A percentile compares a stretch with the other conserved stretches of the same genome.
These are phyloP conservation scores for Grallaria varia DNA, from an alignment of 2,113 vertebrate species.

Conservation along the genomic window DNA sequence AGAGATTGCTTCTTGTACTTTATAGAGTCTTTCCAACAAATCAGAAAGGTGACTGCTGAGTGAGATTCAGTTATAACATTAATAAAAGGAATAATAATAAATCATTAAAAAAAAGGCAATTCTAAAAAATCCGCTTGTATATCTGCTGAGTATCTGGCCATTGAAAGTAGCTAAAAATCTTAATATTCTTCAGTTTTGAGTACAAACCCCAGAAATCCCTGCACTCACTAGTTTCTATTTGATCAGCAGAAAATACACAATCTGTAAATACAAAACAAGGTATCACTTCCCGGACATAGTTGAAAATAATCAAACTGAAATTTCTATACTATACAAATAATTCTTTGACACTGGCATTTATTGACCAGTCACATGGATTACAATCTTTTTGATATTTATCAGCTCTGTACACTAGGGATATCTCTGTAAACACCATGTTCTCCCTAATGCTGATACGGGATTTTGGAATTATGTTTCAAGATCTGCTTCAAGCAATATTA, in stretches of 20 bases:
- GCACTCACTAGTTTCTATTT: background rate
- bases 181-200: background rate
- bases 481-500: background rate
- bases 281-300: background rate
- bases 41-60: background rate
- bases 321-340: background rate
- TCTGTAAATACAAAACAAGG: background rate
- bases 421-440: fast-evolving
- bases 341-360: background rate
- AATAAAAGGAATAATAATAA: background rate
- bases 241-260: background rate
- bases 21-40: background rate
- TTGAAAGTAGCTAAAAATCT: background rate
- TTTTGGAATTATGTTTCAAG: background rate
- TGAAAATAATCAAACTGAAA: background rate
- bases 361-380: background rate
- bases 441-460: background rate
- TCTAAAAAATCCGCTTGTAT: background rate
- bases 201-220: background rate
- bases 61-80: background rate
- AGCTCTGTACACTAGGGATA: background rate
- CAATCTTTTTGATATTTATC: background rate
- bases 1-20: background rate
- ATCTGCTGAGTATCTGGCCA: background rate
- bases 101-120: background rate